These are phyloP conservation scores for Eurosta solidaginis DNA, from an alignment of 1,140 invertebrate genomes.

Conservation along the genomic window DNA sequence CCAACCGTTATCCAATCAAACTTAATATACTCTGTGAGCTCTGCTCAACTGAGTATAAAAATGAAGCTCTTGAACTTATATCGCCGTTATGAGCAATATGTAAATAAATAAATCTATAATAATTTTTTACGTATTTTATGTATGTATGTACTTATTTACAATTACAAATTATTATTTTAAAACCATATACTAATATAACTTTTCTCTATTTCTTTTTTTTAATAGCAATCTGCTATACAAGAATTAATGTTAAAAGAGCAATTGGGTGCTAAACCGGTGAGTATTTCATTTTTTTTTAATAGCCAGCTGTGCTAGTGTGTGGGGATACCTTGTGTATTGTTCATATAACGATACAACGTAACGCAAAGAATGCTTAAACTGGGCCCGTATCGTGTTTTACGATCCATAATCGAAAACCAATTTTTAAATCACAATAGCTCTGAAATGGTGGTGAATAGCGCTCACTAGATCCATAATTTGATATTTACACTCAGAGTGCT, in stretches of 20 bases:
- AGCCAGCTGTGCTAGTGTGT: neutral
- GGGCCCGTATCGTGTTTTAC: no score
- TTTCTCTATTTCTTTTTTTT: slow-evolving; percentile 12
- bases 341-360: neutral
- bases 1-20: no score
- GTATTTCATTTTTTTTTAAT: neutral
- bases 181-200: neutral
- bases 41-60: neutral
- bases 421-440: no score
- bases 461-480: no score
- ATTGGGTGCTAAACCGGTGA: slow-evolving; percentile 42
- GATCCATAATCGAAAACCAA: no score
- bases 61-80: slow-evolving; percentile 32
- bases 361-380: neutral
- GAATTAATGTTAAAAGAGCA: slow-evolving; percentile 45
- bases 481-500: no score
- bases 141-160: neutral
- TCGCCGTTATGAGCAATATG: neutral
- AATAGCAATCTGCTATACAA: slow-evolving; percentile 51
- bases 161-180: neutral
- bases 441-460: no score
- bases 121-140: no score
- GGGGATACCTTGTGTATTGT: neutral
- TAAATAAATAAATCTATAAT: neutral
- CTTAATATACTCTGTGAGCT: no score